Evolutionary conservation across 30 jellyfish, hydroid and myxozoan genomes (phyloP), one percentile per base, ranked within the genome.

Genomic region (Phacellophora camtschatica): DNA sequence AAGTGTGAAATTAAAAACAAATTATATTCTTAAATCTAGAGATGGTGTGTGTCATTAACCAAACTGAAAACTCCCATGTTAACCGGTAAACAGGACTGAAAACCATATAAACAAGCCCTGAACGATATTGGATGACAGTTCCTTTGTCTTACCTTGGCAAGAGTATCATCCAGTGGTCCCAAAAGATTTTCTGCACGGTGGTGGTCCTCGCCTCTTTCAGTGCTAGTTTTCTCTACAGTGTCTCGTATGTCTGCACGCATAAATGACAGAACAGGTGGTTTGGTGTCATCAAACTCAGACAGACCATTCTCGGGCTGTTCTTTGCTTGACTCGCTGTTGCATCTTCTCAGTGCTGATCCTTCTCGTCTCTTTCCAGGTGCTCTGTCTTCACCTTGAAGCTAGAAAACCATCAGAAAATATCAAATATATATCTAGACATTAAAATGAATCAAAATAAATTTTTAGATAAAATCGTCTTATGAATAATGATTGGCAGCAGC

Each of bases 361-460:
- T 69, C 81, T 18, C 86, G 86, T 57, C 94, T 55, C 51, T 82
- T 82, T 5, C 94, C 94, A 3, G 94, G 94, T 19, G 94, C 94
- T 39, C 94, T 36, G 51, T 82, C 94, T 13, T 82, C 94, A 30
- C 77, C 86, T 46, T 82, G 66, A 1, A 82, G 80, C 94, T 82
- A 31, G 29, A 18, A 62, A 25, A 42, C 5, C 12, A 5, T 63
- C 29, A 63, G 56, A 63, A 31, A 36, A 66, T 25, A 35, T 23
- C 41, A 37, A 1, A 18, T 16, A 11, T 10, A 3, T n/a, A 59
- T 0, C 0, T 59, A 34, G n/a, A n/a, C n/a, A n/a, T n/a, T n/a
- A n/a, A n/a, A n/a, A n/a, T n/a, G n/a, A n/a, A n/a, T n/a, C n/a
- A n/a, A n/a, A n/a, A n/a, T n/a, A n/a, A n/a, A n/a, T n/a, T n/a